A percentile compares a stretch with the other conserved stretches of the same genome.
These are phyloP conservation scores for Metopolophium dirhodum DNA, from an alignment of 1,140 invertebrate genomes.

Conservation along the genomic window DNA sequence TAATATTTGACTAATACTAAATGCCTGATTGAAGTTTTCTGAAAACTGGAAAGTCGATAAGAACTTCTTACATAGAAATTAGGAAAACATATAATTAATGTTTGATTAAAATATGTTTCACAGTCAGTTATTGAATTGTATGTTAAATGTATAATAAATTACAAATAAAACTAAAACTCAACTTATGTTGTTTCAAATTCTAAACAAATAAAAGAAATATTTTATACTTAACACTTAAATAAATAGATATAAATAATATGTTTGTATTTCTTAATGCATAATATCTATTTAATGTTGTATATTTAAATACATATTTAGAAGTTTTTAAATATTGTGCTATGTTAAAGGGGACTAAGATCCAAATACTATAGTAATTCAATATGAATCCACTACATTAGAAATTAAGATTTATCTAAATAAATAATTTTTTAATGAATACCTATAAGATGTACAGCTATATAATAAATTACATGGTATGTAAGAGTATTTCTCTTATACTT, in stretches of 20 bases:
- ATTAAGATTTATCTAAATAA: not conserved
- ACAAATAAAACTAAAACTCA: not conserved
- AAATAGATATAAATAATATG: too few species aligned
- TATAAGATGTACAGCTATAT: not conserved
- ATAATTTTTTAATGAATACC: too few species aligned
- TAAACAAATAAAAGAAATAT: too few species aligned
- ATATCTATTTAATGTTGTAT: not conserved
- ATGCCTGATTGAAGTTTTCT: too few species aligned
- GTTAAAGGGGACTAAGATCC: not conserved
- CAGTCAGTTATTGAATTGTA: not conserved
- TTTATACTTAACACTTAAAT: too few species aligned
- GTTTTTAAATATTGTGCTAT: not conserved
- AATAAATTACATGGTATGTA: not conserved
- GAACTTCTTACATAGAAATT: too few species aligned
- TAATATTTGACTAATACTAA: too few species aligned
- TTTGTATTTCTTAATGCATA: not conserved
- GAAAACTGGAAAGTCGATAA: too few species aligned
- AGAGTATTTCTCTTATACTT: not conserved
- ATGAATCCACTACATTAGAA: not conserved
- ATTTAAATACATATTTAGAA: not conserved
- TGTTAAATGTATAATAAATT: not conserved
- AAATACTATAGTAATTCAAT: not conserved
- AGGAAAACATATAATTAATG: too few species aligned
- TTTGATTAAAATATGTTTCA: not conserved
- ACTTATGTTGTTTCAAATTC: not conserved